These are phyloP conservation scores for Drosophila baimaii DNA, from an alignment of 1,140 invertebrate genomes.

Conservation along the genomic window DNA sequence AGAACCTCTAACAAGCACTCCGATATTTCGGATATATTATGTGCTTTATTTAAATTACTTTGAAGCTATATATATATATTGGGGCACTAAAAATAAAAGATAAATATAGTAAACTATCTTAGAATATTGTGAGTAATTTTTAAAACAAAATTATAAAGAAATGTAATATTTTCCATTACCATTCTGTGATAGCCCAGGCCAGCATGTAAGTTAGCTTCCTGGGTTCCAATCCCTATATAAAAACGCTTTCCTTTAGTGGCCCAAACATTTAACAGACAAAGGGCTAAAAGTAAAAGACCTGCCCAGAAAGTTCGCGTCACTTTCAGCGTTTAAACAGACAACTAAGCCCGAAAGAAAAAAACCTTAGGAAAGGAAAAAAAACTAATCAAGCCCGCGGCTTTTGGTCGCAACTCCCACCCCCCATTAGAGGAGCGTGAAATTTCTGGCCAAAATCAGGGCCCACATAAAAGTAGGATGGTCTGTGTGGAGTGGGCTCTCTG, in stretches of 20 bases:
- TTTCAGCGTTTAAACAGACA: constrained; percentile 30
- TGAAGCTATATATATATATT: too few relatives aligned
- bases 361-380: constrained; percentile 37
- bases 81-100: too few relatives aligned
- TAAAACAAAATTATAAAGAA: background rate
- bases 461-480: constrained; percentile 30
- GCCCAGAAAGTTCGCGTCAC: constrained; percentile 32
- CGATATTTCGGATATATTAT: too few relatives aligned
- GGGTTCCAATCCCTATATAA: background rate
- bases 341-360: constrained; percentile 13
- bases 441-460: constrained; percentile 42
- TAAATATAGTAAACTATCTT: too few relatives aligned
- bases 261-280: constrained; percentile 12
- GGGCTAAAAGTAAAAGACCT: background rate
- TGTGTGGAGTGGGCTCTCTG: background rate
- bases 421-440: constrained; percentile 21
- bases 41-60: too few relatives aligned
- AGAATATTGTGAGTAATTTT: too few relatives aligned
- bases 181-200: too few relatives aligned
- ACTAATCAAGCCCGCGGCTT: constrained; percentile 69
- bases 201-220: too few relatives aligned
- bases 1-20: too few relatives aligned
- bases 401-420: constrained; percentile 34
- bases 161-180: too few relatives aligned
- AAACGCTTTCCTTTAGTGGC: background rate